Evolutionary conservation across 1,140 invertebrate species (phyloP).

Genomic region (Pectinophora gossypiella): DNA sequence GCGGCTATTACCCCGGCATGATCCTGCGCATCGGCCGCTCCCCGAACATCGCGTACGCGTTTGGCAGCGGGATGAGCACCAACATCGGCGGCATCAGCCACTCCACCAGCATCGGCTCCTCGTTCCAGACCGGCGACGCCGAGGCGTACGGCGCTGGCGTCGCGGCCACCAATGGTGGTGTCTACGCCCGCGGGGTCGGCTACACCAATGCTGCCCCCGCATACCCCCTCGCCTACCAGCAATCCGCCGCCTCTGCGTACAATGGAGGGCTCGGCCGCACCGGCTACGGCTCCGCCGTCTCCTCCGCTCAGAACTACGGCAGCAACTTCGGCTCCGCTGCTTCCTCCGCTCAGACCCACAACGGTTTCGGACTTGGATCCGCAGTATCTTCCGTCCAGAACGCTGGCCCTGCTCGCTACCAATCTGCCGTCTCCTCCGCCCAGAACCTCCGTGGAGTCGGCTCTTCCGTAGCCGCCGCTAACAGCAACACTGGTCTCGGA

Average conservation of each 20-base stretch:
- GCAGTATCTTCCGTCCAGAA: constrained; percentile 29
- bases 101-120: constrained; percentile 43
- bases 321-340: constrained; percentile 32
- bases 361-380: constrained; percentile 27
- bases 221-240: constrained; percentile 16
- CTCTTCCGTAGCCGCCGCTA: constrained; percentile 31
- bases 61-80: constrained; percentile 59
- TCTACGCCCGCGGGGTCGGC: constrained; percentile 27
- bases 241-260: constrained; percentile 14
- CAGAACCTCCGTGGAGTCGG: constrained; percentile 25
- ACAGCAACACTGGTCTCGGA: constrained; percentile 24
- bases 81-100: constrained; percentile 59
- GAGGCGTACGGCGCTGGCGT: constrained; percentile 43
- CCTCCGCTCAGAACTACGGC: constrained; percentile 36
- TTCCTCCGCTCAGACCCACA: constrained; percentile 34
- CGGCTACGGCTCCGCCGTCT: constrained; percentile 23
- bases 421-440: constrained; percentile 31
- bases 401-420: constrained; percentile 21
- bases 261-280: constrained; percentile 13
- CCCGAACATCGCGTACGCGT: constrained; percentile 48
- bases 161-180: constrained; percentile 12
- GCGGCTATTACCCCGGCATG: constrained; percentile 12
- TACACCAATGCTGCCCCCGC: constrained; percentile 22
- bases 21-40: constrained; percentile 18
- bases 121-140: constrained; percentile 49